Base-by-base conservation (phyloP, 2,888 invertebrate species). In the Ptychoptera contaminata region DNA sequence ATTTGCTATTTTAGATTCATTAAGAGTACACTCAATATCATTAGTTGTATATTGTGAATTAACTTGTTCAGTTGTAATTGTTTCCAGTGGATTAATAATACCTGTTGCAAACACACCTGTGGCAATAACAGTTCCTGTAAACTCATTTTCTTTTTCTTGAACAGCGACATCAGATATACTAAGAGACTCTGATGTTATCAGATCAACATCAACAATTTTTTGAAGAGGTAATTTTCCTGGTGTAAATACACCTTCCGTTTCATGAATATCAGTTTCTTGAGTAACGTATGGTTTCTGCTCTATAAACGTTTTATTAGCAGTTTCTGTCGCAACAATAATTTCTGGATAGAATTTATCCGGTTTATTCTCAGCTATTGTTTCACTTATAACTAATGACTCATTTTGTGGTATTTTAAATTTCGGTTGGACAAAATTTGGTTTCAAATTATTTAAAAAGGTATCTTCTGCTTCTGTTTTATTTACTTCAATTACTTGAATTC, bases 281-380 rank as follows among this genome's bases (percentile, higher is more conserved):
- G 78, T 78, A 5, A 74, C 62, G 38, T 78, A 60, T 59, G 79
- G 76, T 56, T 75, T 77, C 50, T 79, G 79, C 10, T 79, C 68
- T 30, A 78, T 67, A 1, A 84, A 62, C 46, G 74, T 70, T 59
- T 74, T 69, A 16, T 71, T 74, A 4, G 84, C 85, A 9, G 74
- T 70, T 72, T 85, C 84, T 2, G 84, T 84, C 1, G 84, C 79
- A 2, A 84, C 83, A 56, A 84, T 79, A 42, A 81, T 62, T 62
- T 84, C 82, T 3, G 84, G 83, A 57, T 82, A 76, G 57, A 82
- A 82, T 65, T 83, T 83, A 11, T 78, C 79, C 8, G 82, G 79
- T 58, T 79, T 81, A 47, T 77, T 76, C 65, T 79, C 78, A 2
- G 78, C 65, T 52, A 76, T 69, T 23, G 78, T 73, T 68, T 84